phyloP scores from a whole-genome alignment of 2,113 vertebrate species.

The Austrofundulus limnaeus region DNA sequence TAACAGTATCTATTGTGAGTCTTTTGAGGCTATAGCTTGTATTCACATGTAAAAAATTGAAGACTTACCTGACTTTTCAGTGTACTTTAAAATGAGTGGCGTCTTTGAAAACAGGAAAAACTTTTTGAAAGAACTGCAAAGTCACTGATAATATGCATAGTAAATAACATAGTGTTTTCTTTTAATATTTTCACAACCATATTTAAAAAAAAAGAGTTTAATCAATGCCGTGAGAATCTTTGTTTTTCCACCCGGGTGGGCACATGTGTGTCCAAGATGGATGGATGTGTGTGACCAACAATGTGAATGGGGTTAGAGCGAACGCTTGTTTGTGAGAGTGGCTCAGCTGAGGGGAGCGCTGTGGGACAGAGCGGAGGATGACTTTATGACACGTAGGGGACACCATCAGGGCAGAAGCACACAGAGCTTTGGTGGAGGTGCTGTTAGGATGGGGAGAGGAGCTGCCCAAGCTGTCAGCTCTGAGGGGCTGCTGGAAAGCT shows the following conservation, averaged over 20 bases:
- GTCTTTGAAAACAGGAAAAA: too few species aligned
- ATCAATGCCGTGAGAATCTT: conserved; percentile 4
- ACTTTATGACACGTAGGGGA: conserved; percentile 74
- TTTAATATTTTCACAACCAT: background rate
- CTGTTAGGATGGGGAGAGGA: conserved; percentile 53
- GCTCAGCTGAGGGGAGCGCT: conserved; percentile 57
- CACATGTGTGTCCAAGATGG: conserved; percentile 24
- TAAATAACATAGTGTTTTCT: background rate
- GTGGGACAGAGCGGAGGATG: conserved; percentile 65
- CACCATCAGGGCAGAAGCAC: conserved; percentile 56
- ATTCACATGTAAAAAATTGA: too few species aligned
- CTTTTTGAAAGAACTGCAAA: background rate
- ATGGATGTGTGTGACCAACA: conserved; percentile 51
- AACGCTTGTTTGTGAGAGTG: conserved; percentile 36
- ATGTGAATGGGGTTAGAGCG: conserved; percentile 49
- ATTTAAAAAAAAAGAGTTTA: conserved; percentile 19
- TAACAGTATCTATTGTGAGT: too few species aligned
- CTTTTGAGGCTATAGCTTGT: too few species aligned
- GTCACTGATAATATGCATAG: background rate
- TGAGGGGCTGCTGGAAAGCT: conserved; percentile 78
- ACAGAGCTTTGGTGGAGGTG: conserved; percentile 52
- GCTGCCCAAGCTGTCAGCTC: conserved; percentile 77
- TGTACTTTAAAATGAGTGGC: too few species aligned
- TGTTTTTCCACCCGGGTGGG: conserved; percentile 23
- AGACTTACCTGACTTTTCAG: too few species aligned